Evolutionary conservation across 2,888 invertebrate genomes (phyloP).

Genomic region (Masnerella sp.): DNA sequence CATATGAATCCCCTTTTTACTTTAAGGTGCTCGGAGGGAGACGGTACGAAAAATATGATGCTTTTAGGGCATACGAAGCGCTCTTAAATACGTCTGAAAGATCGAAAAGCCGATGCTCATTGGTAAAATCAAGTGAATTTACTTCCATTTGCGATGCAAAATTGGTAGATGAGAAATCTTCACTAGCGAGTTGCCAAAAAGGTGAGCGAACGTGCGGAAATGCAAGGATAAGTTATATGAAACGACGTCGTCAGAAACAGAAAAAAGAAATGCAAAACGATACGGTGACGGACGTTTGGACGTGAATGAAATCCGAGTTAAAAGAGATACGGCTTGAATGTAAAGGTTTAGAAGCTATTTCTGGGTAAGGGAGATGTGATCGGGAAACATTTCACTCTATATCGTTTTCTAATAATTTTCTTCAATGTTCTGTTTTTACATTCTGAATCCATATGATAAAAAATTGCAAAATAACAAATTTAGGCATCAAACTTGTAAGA

Average conservation of each 20-base stretch:
- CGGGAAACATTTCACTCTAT: conserved; percentile 52
- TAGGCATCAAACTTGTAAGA: conserved; percentile 1
- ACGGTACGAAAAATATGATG: conserved; percentile 71
- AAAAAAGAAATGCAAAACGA: conserved; percentile 56
- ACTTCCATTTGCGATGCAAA: conserved; percentile 69
- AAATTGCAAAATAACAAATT: conserved; percentile 12
- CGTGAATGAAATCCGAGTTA: conserved; percentile 59
- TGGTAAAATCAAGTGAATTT: conserved; percentile 69
- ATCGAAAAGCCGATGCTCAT: conserved; percentile 66
- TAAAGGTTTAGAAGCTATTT: conserved; percentile 57
- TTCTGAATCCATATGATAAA: no score
- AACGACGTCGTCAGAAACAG: conserved; percentile 51
- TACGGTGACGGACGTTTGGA: conserved; percentile 63
- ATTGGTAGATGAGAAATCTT: conserved; percentile 59
- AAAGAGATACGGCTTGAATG: conserved; percentile 55
- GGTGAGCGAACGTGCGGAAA: conserved; percentile 31
- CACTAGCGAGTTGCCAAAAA: conserved; percentile 45
- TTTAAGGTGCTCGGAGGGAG: background rate
- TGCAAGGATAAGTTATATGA: conserved; percentile 46
- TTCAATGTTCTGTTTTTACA: conserved; percentile 37
- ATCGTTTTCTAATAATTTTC: conserved; percentile 56
- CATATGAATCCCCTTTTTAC: no score
- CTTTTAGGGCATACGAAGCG: conserved; percentile 68
- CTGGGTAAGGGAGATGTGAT: conserved; percentile 42
- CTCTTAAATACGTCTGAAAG: conserved; percentile 72